Evolutionary conservation across 2,888 invertebrate genomes (phyloP).

Genomic region (Polydrusus cervinus): DNA sequence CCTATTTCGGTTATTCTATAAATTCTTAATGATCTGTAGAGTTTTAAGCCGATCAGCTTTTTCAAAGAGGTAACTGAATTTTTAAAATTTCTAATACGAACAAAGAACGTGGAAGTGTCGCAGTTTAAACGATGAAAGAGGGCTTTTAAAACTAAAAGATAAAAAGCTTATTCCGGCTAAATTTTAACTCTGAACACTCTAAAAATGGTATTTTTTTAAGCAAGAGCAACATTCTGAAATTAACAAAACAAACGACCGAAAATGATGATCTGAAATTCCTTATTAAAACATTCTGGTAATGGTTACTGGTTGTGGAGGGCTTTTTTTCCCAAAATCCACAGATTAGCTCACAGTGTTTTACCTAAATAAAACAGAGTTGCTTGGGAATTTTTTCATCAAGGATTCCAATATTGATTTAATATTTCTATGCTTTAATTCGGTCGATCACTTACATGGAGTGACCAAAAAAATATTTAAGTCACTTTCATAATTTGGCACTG

Average conservation of each 20-base stretch:
- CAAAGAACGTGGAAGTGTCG: not conserved
- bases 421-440: too few species aligned
- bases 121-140: constrained; percentile 1
- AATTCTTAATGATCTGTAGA: not conserved
- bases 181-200: not conserved
- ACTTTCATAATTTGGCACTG: too few species aligned
- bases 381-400: too few species aligned
- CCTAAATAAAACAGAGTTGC: too few species aligned
- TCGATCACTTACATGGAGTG: too few species aligned
- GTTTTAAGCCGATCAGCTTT: constrained; percentile 7
- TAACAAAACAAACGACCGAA: constrained; percentile 7
- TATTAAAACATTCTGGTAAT: constrained; percentile 10
- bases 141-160: not conserved
- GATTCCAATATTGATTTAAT: too few species aligned
- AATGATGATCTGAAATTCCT: constrained; percentile 1
- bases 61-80: constrained; percentile 18
- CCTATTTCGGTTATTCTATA: not conserved
- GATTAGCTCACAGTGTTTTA: not conserved
- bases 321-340: not conserved
- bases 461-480: too few species aligned
- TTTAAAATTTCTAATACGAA: constrained; percentile 21
- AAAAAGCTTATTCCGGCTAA: not conserved
- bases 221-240: constrained; percentile 3
- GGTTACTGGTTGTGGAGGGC: not conserved
- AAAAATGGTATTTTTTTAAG: constrained; percentile 20